Conservation (phyloP, 2,113 vertebrate species). For the Nannospalax galili region DNA sequence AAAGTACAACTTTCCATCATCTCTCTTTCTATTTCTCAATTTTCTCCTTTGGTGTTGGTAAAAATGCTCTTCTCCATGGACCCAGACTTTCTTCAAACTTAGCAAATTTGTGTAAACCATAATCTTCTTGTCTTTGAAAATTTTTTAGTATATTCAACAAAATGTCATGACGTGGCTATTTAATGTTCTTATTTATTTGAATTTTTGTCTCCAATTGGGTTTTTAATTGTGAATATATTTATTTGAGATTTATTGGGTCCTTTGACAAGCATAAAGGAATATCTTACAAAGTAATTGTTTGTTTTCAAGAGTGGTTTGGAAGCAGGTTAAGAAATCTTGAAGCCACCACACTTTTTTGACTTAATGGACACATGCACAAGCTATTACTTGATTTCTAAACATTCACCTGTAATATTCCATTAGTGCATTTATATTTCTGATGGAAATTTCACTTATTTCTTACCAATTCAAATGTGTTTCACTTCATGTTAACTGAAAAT, state of each 20-base stretch:
- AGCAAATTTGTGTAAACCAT: conserved; percentile 9
- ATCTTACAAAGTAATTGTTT: background rate
- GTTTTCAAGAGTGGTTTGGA: conserved; percentile 6
- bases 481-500: conserved; percentile 75
- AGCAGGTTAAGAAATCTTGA: background rate
- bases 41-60: background rate
- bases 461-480: conserved; percentile 59
- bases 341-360: background rate
- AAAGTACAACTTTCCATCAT: background rate
- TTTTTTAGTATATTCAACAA: conserved; percentile 18
- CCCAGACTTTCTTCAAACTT: background rate
- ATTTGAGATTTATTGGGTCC: background rate
- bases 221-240: conserved; percentile 27
- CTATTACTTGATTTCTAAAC: conserved; percentile 25
- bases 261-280: background rate
- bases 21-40: background rate
- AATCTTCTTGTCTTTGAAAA: conserved; percentile 14
- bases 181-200: background rate
- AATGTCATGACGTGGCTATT: background rate
- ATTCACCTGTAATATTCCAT: background rate
- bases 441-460: conserved; percentile 58
- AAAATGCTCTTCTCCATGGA: conserved; percentile 40
- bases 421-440: background rate
- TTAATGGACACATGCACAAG: background rate
- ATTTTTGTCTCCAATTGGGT: conserved; percentile 11